Base-by-base conservation (phyloP, 2,113 vertebrate genomes). In the Cebus imitator region DNA sequence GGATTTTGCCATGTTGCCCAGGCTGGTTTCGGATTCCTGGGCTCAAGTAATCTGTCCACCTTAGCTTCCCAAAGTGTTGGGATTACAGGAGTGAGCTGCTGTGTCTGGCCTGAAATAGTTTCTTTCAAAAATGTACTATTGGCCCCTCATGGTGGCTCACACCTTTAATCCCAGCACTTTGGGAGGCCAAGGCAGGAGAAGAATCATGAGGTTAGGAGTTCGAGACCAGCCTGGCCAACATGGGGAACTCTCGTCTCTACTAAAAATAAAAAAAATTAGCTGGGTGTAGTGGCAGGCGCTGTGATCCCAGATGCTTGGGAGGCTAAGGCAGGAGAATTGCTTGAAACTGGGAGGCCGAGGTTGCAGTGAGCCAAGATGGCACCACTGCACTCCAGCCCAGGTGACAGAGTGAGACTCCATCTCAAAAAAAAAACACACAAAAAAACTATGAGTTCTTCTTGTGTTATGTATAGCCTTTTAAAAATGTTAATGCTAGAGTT, bases 91-190 rank as follows among this genome's bases (percentile, higher is more conserved):
- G 30, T 68, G 32, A 68, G 66, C 66, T 17, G 32, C 66, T 35
- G 13, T 68, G 66, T 6, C 32, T 68, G 66, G 66, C 66, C 16
- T 64, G 30, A 30, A 61, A 43, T 18, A 50, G 32, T 21, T 52
- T 52, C 32, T 35, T 80, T 80, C 35, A 75, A 73, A 73, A 79
- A 20, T 79, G 7, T 48, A 79, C 45, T 32, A 30, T 30, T 76
- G n/a, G 18, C n/a, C 20, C 2, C 4, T 20, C 2, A 1, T 2
- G 2, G 20, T 73, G 20, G 37, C 9, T 73, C n/a, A 73, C 11
- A 4, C n/a, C 37, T 40, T 4, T 40, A 73, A 73, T 73, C 5
- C 37, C 5, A 40, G 70, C 37, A 25, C 37, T 73, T 40, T 40
- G 70, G 70, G 37, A 73, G 10, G 70, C 5, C 2, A 0, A 40